Percentiles rank a stretch among this genome's conserved stretches.
These are phyloP conservation scores for Crepidodera aurea DNA, from an alignment of 2,888 invertebrate genomes.

Conservation along the genomic window DNA sequence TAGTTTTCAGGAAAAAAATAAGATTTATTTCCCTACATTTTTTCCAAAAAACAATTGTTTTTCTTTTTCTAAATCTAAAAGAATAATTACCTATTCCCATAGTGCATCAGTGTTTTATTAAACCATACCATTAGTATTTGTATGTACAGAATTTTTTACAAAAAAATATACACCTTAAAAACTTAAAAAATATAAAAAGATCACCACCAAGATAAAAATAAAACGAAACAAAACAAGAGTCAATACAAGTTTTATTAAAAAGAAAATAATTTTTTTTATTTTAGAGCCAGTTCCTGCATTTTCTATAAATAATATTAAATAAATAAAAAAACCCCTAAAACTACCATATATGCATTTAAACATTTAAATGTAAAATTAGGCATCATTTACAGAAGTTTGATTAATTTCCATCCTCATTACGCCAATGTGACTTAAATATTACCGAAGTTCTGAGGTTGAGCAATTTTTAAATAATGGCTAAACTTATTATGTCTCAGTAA, in stretches of 20 bases:
- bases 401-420: too few relatives aligned
- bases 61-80: not conserved
- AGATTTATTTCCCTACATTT: not conserved
- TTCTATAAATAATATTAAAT: too few relatives aligned
- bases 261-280: too few relatives aligned
- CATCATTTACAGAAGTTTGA: too few relatives aligned
- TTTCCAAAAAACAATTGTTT: not conserved
- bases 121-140: conserved; percentile 10
- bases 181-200: not conserved
- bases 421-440: not conserved
- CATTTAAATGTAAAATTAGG: too few relatives aligned
- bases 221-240: not conserved
- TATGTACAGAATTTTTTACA: conserved; percentile 16
- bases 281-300: too few relatives aligned
- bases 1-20: too few relatives aligned
- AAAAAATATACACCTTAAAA: conserved; percentile 9
- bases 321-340: too few relatives aligned
- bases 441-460: not conserved
- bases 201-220: not conserved
- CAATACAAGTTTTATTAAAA: not conserved
- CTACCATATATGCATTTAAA: too few relatives aligned
- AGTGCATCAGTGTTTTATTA: conserved; percentile 8
- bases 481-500: conserved; percentile 23
- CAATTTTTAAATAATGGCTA: conserved; percentile 19
- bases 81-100: conserved; percentile 15